Evolutionary conservation across 2,797 vertebrate genomes (phyloP).

Genomic region (Parotocinclus haroldoi): DNA sequence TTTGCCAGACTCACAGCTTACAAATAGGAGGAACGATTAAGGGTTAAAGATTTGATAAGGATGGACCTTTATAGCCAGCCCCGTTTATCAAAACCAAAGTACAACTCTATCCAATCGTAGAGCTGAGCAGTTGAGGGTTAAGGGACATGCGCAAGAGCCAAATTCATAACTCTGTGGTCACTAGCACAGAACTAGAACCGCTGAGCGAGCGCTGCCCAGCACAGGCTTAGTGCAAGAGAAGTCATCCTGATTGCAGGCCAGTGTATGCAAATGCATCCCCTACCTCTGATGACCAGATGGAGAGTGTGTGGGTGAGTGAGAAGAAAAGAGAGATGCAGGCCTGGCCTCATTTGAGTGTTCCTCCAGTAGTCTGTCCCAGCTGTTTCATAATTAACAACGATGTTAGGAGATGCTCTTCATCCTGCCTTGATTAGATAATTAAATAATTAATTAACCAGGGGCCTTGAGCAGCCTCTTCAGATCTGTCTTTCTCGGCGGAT

Average conservation of each 20-base stretch:
- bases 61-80: too few relatives aligned
- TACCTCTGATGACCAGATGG: conserved; percentile 48
- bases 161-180: conserved; percentile 8
- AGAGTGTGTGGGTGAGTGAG: conserved; percentile 11
- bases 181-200: conserved; percentile 4
- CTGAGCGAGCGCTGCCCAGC: conserved; percentile 4
- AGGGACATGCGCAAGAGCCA: not conserved
- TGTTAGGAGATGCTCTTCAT: conserved; percentile 77
- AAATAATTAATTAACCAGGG: conserved; percentile 77
- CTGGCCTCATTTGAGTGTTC: conserved; percentile 50
- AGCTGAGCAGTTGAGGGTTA: too few relatives aligned
- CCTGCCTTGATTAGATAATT: conserved; percentile 80
- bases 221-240: conserved; percentile 28
- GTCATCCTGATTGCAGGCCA: conserved; percentile 33
- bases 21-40: too few relatives aligned
- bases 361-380: conserved; percentile 67
- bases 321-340: conserved; percentile 28
- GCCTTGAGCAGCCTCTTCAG: conserved; percentile 69
- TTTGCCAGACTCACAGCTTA: too few relatives aligned
- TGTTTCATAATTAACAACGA: conserved; percentile 77
- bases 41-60: too few relatives aligned
- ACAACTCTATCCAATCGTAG: too few relatives aligned
- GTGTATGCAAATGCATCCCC: conserved; percentile 64
- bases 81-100: too few relatives aligned
- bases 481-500: conserved; percentile 65